Percentiles rank a stretch among this genome's conserved stretches.
Evolutionary conservation across 1,140 invertebrate species (phyloP).

Genomic region (Wiebesia pumilae): DNA sequence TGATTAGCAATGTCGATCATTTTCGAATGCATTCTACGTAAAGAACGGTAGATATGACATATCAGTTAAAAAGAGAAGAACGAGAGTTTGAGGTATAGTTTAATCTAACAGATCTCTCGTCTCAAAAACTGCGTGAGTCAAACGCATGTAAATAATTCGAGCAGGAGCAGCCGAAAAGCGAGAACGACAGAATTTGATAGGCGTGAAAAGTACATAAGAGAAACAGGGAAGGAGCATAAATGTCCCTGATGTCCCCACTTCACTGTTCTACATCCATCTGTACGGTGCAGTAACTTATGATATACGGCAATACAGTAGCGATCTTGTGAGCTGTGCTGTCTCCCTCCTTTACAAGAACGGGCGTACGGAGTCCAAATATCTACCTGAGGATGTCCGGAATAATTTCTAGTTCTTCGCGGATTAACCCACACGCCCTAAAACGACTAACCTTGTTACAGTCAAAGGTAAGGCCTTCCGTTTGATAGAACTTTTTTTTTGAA

Average conservation of each 20-base stretch:
- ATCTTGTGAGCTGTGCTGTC: conserved; percentile 39
- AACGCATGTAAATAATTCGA: neutral
- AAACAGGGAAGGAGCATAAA: neutral
- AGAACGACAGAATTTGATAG: conserved; percentile 9
- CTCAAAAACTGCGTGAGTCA: conserved; percentile 15
- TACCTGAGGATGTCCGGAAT: conserved; percentile 68
- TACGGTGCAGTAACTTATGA: neutral
- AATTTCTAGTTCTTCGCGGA: conserved; percentile 71
- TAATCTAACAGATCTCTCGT: conserved; percentile 12
- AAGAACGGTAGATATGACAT: neutral
- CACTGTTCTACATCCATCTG: conserved; percentile 20
- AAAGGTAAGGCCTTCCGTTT: conserved; percentile 61
- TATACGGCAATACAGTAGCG: conserved; percentile 13
- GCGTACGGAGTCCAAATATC: conserved; percentile 41
- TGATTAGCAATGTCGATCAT: neutral
- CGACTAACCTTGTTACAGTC: conserved; percentile 66
- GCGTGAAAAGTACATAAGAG: neutral
- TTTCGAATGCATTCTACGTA: neutral
- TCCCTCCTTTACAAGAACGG: conserved; percentile 37
- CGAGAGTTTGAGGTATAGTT: neutral
- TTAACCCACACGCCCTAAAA: conserved; percentile 67
- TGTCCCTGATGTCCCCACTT: conserved; percentile 22
- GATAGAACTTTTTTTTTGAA: neutral
- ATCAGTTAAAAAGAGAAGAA: neutral
- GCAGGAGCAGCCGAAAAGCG: conserved; percentile 26